Conservation (phyloP, 23 tunicate genomes). For the Styela clava region DNA sequence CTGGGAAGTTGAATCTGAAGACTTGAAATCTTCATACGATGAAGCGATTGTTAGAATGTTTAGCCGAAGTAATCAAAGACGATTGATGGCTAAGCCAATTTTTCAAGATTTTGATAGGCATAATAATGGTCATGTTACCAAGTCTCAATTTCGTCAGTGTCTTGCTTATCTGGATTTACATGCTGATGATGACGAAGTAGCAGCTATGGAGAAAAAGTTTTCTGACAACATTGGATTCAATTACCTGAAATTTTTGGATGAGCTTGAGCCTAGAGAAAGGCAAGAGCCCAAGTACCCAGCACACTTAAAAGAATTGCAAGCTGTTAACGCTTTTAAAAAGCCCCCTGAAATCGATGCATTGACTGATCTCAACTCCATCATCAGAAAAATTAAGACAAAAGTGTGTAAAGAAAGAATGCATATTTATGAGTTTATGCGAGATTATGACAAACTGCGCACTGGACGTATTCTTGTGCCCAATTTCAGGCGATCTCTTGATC, state of each 20-base stretch:
- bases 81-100: conserved; percentile 78
- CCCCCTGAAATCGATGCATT: conserved; percentile 76
- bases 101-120: conserved; percentile 93
- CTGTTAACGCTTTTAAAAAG: conserved; percentile 73
- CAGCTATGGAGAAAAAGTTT: conserved; percentile 60
- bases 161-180: conserved; percentile 56
- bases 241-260: conserved; percentile 57
- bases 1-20: conserved; percentile 31
- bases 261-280: conserved; percentile 40
- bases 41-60: conserved; percentile 76
- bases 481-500: conserved; percentile 74
- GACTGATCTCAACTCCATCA: conserved; percentile 39
- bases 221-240: conserved; percentile 81
- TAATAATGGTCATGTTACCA: conserved; percentile 89
- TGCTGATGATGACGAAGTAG: conserved; percentile 77
- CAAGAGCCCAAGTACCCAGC: conserved; percentile 60
- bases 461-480: conserved; percentile 52
- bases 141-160: conserved; percentile 72
- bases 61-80: conserved; percentile 49
- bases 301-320: conserved; percentile 58
- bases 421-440: conserved; percentile 80
- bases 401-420: conserved; percentile 78
- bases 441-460: conserved; percentile 83
- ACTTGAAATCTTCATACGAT: conserved; percentile 28
- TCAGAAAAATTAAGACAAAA: conserved; percentile 62